phyloP scores from a whole-genome alignment of 2,113 vertebrate genomes.

The Microtus montanus region DNA sequence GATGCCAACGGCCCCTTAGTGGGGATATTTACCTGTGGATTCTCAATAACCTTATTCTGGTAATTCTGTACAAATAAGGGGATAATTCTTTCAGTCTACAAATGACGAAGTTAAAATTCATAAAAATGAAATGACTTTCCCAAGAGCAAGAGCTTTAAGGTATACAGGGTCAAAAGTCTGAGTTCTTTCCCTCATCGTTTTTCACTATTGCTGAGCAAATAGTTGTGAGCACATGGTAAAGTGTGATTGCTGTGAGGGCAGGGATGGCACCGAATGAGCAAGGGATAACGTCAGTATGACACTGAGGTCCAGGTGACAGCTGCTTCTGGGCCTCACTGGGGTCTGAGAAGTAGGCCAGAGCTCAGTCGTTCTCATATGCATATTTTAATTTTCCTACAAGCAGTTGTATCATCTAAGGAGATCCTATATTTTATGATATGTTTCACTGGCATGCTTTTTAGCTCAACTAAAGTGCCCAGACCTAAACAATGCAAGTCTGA shows the following conservation, averaged over 20 bases:
- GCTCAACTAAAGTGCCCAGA: conserved; percentile 10
- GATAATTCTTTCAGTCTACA: conserved; percentile 28
- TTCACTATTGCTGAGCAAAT: background rate
- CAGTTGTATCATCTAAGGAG: background rate
- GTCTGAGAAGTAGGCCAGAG: conserved; percentile 32
- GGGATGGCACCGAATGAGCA: background rate
- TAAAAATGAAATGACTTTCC: conserved; percentile 18
- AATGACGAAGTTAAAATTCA: conserved; percentile 38
- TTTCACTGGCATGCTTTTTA: conserved; percentile 41
- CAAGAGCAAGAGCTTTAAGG: background rate
- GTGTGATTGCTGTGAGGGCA: background rate
- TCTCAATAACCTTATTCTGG: conserved; percentile 6
- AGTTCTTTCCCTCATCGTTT: background rate
- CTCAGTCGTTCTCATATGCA: background rate
- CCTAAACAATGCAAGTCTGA: background rate
- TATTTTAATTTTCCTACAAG: conserved; percentile 27
- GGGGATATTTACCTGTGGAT: background rate
- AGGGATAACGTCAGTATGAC: background rate
- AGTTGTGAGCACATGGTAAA: background rate
- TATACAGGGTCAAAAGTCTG: conserved; percentile 5
- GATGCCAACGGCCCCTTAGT: background rate
- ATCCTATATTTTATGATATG: background rate
- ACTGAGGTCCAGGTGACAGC: no score
- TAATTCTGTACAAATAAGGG: background rate
- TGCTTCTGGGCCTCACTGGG: background rate